phyloP scores from a whole-genome alignment of 2,888 invertebrate genomes.

The Agrochola macilenta region DNA sequence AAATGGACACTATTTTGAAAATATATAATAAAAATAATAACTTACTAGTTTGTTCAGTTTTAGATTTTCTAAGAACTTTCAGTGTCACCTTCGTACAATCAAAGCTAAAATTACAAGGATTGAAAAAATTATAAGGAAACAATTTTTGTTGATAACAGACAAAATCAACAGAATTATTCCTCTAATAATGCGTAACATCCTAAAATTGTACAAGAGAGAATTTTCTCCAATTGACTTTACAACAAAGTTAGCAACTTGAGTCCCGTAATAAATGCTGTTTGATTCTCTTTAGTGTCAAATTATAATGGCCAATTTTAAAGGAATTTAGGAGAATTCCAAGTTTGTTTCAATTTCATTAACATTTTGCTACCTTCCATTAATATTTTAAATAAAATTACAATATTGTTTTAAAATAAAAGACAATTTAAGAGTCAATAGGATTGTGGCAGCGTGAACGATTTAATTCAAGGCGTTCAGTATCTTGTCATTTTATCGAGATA shows the following conservation, averaged over 20 bases:
- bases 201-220: conserved; percentile 25
- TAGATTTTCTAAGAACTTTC: too few relatives aligned
- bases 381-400: not conserved
- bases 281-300: conserved; percentile 45
- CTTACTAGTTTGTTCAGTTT: too few relatives aligned
- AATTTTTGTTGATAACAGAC: not conserved
- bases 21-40: too few relatives aligned
- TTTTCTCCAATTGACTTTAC: conserved; percentile 47
- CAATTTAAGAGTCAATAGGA: not conserved
- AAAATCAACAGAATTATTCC: conserved; percentile 16
- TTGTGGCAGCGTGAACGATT: not conserved
- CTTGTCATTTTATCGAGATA: not conserved
- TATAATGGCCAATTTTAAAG: conserved; percentile 45
- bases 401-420: not conserved
- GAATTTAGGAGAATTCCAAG: conserved; percentile 24
- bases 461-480: not conserved
- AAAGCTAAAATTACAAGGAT: not conserved
- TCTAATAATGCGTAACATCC: conserved; percentile 1
- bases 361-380: not conserved
- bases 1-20: too few relatives aligned
- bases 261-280: conserved; percentile 41
- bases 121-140: not conserved
- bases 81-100: too few relatives aligned
- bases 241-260: conserved; percentile 46
- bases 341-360: conserved; percentile 26